Evolutionary conservation across 2,888 invertebrate genomes (phyloP), one percentile per base, ranked within the genome.

Genomic region (Melangyna quadrimaculata): DNA sequence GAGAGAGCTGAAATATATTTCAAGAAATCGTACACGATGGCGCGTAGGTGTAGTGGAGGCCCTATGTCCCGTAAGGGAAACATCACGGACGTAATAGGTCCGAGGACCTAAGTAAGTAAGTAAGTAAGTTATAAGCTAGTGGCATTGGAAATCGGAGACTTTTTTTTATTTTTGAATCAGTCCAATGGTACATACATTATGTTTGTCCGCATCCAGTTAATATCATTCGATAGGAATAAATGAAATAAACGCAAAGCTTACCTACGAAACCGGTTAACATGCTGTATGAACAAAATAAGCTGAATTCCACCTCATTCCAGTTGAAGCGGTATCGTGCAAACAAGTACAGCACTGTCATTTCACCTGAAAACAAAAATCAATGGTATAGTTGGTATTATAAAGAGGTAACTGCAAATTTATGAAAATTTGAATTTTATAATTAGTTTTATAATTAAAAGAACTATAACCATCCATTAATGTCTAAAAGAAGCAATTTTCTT

Each of bases 251-350:
- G 17, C 1, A 0, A 7, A 37, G 12, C 88, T 94, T 93, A 96
- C 96, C 96, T 88, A 96, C 93, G 90, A 96, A 93, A 90, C 96
- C 96, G 78, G 96, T 96, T 87, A 96, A 94, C 96, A 97, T 96
- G 84, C 95, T 95, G 90, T 96, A 97, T 3, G 97, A 96, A 24
- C 96, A 96, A 90, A 96, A 97, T 92, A 97, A 94, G 89, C 97
- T 97, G 92, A 95, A 97, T 91, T 96, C 96, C 43, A 97, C 96
- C 92, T 97, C 97, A 89, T 96, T 95, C 97, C 97, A 97, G 90
- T 97, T 96, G 92, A 97, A 97, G 57, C 96, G 94, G 91, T 95
- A 96, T 84, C 97, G 94, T 35, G 96, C 96, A 90, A 97, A 97
- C 72, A 97, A 93, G 91, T 97, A 97, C 92, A 95, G 93, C 4